phyloP scores from a whole-genome alignment of 2,888 invertebrate genomes.

The Patella ulyssiponensis region DNA sequence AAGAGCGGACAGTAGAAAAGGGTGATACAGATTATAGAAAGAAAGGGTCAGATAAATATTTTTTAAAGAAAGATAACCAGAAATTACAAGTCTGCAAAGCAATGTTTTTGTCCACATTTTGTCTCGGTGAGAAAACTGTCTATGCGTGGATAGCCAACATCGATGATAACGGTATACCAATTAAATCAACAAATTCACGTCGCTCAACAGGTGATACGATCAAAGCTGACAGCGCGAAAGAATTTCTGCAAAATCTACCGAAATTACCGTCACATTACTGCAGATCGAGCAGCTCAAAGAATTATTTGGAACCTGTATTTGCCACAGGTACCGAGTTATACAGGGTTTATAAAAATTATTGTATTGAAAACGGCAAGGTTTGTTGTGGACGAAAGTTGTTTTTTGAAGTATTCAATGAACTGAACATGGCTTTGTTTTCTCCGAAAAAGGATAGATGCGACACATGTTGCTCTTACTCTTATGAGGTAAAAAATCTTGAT shows the following conservation, averaged over 20 bases:
- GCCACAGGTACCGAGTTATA: background rate
- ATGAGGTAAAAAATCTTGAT: background rate
- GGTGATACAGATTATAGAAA: background rate
- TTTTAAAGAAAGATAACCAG: background rate
- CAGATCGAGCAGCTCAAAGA: background rate
- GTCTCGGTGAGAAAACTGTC: constrained; percentile 10
- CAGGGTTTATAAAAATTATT: background rate
- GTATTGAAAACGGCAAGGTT: background rate
- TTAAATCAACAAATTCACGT: background rate
- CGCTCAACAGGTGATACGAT: background rate
- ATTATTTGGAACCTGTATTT: constrained; percentile 4
- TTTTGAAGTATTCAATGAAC: constrained; percentile 1
- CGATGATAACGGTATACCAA: constrained; percentile 8
- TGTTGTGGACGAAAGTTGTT: constrained; percentile 4
- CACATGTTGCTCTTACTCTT: constrained; percentile 1
- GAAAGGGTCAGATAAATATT: background rate
- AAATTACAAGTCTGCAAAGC: constrained; percentile 18
- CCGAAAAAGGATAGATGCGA: constrained; percentile 27
- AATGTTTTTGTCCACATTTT: constrained; percentile 9
- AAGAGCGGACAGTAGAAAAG: background rate
- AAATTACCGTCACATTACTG: constrained; percentile 20
- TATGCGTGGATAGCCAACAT: background rate
- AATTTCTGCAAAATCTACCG: constrained; percentile 14
- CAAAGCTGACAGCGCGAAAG: background rate
- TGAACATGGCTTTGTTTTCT: constrained; percentile 17